phyloP scores from a whole-genome alignment of 2,888 invertebrate species.

The Apoda limacodes region DNA sequence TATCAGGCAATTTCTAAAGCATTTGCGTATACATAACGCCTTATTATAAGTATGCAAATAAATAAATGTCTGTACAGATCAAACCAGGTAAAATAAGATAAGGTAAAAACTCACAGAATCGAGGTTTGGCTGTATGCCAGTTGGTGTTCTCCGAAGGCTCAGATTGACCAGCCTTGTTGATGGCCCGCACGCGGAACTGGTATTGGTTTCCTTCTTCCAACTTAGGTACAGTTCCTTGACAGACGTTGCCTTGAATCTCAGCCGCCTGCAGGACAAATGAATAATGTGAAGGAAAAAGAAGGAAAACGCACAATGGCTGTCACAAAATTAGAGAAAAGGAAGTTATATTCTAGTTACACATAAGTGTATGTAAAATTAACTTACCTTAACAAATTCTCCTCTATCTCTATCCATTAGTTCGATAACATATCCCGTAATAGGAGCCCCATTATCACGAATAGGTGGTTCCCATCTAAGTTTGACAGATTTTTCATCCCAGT shows the following conservation, averaged over 20 bases:
- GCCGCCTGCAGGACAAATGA: constrained; percentile 61
- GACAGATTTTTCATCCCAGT: constrained; percentile 92
- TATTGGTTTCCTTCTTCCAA: constrained; percentile 95
- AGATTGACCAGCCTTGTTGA: constrained; percentile 95
- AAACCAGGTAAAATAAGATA: no score
- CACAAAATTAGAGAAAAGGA: no score
- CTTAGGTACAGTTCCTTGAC: constrained; percentile 88
- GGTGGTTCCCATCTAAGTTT: constrained; percentile 94
- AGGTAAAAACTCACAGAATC: constrained; percentile 80
- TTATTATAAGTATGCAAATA: no score
- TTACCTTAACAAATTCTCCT: constrained; percentile 81
- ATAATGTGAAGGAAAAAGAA: neutral
- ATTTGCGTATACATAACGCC: no score
- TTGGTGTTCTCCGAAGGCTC: constrained; percentile 93
- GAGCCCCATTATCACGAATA: constrained; percentile 91
- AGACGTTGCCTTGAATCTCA: constrained; percentile 85
- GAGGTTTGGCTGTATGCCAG: constrained; percentile 89
- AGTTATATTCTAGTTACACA: no score
- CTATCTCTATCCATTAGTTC: constrained; percentile 93
- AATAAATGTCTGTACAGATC: no score
- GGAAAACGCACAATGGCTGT: no score
- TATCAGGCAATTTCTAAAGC: no score
- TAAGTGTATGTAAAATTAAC: no score
- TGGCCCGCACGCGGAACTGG: constrained; percentile 93
- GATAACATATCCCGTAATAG: constrained; percentile 92